Percentiles rank a stretch among this genome's conserved stretches.
Evolutionary conservation across 2,888 invertebrate genomes (phyloP).

Genomic region (Camponotus fellah): DNA sequence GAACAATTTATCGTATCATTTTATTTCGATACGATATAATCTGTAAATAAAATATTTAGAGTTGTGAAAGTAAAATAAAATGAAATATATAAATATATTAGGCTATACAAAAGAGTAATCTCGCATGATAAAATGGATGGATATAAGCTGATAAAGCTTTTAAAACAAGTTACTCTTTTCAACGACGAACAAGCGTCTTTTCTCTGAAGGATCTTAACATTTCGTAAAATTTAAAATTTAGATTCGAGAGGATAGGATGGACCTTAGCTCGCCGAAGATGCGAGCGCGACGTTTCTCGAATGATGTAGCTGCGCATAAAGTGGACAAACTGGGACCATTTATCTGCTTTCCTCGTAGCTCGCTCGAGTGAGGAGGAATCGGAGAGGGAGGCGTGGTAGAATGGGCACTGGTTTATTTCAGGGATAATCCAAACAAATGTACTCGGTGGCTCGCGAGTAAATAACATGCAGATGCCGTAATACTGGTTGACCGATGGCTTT

Average conservation of each 20-base stretch:
- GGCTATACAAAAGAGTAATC: neutral
- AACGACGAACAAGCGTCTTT: constrained; percentile 12
- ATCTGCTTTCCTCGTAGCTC: constrained; percentile 80
- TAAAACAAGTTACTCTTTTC: constrained; percentile 13
- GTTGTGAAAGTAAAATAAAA: neutral
- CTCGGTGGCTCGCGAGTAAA: constrained; percentile 85
- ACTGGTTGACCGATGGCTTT: constrained; percentile 86
- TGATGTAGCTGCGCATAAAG: constrained; percentile 81
- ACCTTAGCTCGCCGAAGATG: constrained; percentile 58
- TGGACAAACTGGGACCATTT: constrained; percentile 82
- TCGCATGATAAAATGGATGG: neutral
- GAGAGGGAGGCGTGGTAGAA: constrained; percentile 69
- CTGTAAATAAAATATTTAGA: neutral
- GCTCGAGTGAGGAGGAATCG: constrained; percentile 73
- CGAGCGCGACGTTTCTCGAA: constrained; percentile 75
- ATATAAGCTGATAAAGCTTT: constrained; percentile 1
- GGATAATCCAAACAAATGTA: constrained; percentile 86
- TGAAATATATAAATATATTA: constrained; percentile 8
- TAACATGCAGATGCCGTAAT: constrained; percentile 86
- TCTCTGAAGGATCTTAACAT: constrained; percentile 24
- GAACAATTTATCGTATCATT: neutral
- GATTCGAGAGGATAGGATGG: constrained; percentile 25
- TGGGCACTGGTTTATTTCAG: constrained; percentile 85
- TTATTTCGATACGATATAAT: neutral
- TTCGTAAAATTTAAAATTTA: constrained; percentile 44